A percentile compares a stretch with the other conserved stretches of the same genome.
phyloP scores from a whole-genome alignment of 1,140 invertebrate genomes.

The Pogonomyrmex californicus region DNA sequence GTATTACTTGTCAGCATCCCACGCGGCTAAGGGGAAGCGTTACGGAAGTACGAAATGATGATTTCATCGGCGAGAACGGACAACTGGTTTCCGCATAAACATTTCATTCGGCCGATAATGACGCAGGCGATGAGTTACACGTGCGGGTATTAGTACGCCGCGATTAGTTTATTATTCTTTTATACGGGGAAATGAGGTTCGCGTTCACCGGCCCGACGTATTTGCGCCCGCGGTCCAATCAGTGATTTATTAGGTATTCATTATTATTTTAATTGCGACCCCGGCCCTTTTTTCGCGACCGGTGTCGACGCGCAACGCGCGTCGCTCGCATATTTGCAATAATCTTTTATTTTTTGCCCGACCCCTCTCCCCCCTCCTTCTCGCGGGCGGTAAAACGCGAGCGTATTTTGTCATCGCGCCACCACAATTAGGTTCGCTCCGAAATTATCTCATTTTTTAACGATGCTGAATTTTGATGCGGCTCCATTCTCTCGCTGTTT shows the following conservation, averaged over 20 bases:
- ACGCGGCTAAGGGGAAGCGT: not conserved
- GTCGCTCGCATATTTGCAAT: conserved; percentile 74
- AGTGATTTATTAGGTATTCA: conserved; percentile 83
- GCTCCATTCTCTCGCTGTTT: conserved; percentile 35
- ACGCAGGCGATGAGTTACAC: conserved; percentile 67
- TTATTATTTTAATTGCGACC: conserved; percentile 83
- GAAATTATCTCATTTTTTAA: conserved; percentile 73
- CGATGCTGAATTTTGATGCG: conserved; percentile 69
- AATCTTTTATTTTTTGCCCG: conserved; percentile 29
- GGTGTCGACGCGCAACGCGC: conserved; percentile 64
- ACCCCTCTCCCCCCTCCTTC: not conserved
- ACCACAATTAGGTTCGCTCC: conserved; percentile 66
- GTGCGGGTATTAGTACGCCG: conserved; percentile 68
- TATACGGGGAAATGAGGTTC: conserved; percentile 81
- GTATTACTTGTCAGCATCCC: not conserved
- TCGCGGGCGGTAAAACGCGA: conserved; percentile 20
- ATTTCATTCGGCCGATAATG: conserved; percentile 75
- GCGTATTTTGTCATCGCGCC: conserved; percentile 55
- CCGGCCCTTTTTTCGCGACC: conserved; percentile 63
- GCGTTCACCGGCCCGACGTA: conserved; percentile 71
- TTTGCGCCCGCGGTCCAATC: conserved; percentile 79
- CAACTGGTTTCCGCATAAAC: conserved; percentile 69
- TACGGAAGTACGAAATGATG: conserved; percentile 45
- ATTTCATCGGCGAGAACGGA: conserved; percentile 56
- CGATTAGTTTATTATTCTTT: conserved; percentile 83